Base-by-base conservation (phyloP, 2,113 vertebrate genomes). In the Eonycteris spelaea region DNA sequence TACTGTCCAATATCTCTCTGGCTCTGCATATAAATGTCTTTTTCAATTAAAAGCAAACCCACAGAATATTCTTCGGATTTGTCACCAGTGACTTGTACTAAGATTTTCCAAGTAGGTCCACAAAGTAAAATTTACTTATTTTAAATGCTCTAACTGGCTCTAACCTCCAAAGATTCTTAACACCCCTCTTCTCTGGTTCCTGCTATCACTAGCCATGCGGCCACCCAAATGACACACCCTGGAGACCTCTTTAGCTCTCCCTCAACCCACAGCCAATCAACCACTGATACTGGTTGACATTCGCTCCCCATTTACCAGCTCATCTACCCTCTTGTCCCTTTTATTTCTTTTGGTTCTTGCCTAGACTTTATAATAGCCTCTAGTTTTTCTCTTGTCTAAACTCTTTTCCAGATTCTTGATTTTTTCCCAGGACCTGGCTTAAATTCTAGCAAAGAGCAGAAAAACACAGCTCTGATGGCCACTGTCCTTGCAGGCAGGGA, bases 11-110 rank as follows among this genome's bases (percentile, higher is more conserved):
- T 63, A 70, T 71, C 45, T 92, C 33, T 74, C 35, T 78, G 45
- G 48, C 13, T 95, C 35, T 93, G 55, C 55, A 74, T 63, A 77
- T 45, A 94, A 82, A 96, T 73, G 43, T 28, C 77, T 80, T 92
- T 95, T 77, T 67, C 67, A 88, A 88, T 88, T 94, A 96, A 82
- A 86, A 59, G 38, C 28, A 91, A 12, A 83, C 33, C 45, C 33
- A 80, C 11, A 35, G 28, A 70, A 63, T 73, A 97, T 77, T 68
- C 15, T 63, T 87, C 59, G 51, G 30, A 88, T 79, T 92, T 63
- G 33, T 65, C 33, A 51, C 40, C 43, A 26, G 14, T 59, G 84
- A 73, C 79, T 85, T 85, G 85, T 43, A 55, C 24, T 70, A 61
- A 85, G 5, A 38, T 55, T 79, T 85, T 90, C 70, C 73, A 79